These are phyloP conservation scores for Enteromius argenteus DNA, from an alignment of 2,797 vertebrate genomes.

Conservation along the genomic window DNA sequence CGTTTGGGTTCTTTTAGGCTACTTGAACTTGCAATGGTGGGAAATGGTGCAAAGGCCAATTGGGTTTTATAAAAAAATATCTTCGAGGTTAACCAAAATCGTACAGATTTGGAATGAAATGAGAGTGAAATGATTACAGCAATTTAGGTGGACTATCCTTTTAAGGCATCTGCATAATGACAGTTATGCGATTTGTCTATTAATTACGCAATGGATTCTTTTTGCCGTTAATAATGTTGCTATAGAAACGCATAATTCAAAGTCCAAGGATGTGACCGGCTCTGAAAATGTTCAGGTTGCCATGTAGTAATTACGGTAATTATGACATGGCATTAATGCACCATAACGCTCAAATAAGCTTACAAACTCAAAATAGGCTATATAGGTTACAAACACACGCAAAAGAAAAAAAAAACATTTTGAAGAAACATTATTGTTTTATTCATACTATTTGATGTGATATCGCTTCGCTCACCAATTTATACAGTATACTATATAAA, in stretches of 20 bases:
- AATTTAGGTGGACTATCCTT: neutral
- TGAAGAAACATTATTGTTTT: neutral
- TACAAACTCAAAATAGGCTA: neutral
- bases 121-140: neutral
- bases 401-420: neutral
- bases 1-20: neutral
- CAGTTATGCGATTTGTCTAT: neutral
- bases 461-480: neutral
- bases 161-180: neutral
- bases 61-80: neutral
- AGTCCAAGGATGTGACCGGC: neutral
- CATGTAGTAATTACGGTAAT: neutral
- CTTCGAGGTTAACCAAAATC: neutral
- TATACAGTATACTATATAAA: no score
- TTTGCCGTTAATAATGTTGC: neutral
- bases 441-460: neutral
- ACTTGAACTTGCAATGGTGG: neutral
- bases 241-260: slow-evolving; percentile 4
- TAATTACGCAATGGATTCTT: neutral
- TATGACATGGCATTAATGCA: neutral
- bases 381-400: neutral
- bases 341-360: neutral
- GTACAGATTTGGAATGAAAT: neutral
- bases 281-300: neutral
- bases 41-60: neutral